Percentiles rank a stretch among this genome's conserved stretches.
Evolutionary conservation across 2,113 vertebrate genomes (phyloP).

Genomic region (Hydropotes inermis): DNA sequence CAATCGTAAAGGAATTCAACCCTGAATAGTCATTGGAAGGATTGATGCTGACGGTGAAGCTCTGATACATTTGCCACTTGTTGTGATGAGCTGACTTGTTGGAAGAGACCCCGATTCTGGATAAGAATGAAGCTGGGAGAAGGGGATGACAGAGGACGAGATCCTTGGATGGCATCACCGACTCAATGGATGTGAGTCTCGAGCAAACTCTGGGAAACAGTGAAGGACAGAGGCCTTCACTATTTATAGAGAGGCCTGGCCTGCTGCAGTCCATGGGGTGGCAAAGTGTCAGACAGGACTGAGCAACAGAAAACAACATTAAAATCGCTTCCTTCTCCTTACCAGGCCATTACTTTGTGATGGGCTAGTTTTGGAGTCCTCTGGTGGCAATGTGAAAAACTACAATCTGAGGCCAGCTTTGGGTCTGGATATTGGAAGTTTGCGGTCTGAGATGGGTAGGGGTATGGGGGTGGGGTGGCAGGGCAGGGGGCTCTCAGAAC

Average conservation of each 20-base stretch:
- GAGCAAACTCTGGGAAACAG: not conserved
- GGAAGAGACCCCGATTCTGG: not conserved
- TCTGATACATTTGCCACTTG: not conserved
- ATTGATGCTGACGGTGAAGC: not conserved
- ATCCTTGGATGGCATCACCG: not conserved
- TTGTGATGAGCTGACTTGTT: not conserved
- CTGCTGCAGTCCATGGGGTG: not conserved
- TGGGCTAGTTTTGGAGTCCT: not conserved
- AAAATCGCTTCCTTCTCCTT: not conserved
- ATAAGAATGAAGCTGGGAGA: not conserved
- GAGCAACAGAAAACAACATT: not conserved
- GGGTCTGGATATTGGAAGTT: not conserved
- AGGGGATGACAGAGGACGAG: not conserved
- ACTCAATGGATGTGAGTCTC: not conserved
- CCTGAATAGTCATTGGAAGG: not conserved
- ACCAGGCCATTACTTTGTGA: not conserved
- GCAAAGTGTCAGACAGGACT: not conserved
- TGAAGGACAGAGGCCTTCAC: not conserved
- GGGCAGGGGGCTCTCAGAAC: not conserved
- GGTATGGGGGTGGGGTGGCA: rapidly evolving
- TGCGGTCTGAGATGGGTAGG: not conserved
- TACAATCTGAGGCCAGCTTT: not conserved
- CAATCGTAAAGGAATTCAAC: not conserved
- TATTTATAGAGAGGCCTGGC: not conserved
- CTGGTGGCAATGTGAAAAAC: not conserved